Evolutionary conservation across 2,797 vertebrate genomes (phyloP).

Genomic region (Buceros bicornis): DNA sequence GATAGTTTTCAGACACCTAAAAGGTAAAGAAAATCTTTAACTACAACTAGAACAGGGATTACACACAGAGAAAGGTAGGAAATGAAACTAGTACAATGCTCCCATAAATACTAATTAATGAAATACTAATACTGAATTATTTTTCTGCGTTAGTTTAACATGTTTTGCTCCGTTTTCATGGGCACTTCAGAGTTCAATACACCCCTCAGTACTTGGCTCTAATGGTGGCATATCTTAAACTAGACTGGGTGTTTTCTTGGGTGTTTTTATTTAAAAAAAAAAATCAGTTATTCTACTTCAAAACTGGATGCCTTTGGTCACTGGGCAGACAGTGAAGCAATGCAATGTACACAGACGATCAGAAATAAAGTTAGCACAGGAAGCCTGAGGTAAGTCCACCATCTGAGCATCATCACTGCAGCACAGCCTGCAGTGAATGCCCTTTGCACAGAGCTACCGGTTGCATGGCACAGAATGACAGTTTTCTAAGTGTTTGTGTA

Average conservation of each 20-base stretch:
- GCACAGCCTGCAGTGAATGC: neutral
- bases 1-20: neutral
- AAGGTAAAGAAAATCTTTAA: neutral
- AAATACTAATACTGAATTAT: neutral
- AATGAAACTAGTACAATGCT: neutral
- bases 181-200: neutral
- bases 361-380: neutral
- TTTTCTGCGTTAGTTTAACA: neutral
- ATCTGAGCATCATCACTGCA: neutral
- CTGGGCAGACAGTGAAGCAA: neutral
- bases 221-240: neutral
- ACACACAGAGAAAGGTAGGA: neutral
- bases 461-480: slow-evolving; percentile 66
- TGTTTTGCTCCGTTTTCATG: neutral
- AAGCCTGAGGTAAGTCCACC: slow-evolving; percentile 18
- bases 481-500: slow-evolving; percentile 61
- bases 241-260: neutral
- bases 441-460: slow-evolving; percentile 57
- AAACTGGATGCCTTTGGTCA: slow-evolving; percentile 50
- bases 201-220: neutral
- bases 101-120: neutral
- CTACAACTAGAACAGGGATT: neutral
- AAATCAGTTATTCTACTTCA: neutral
- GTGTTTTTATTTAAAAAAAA: neutral
- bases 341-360: neutral